Conservation (phyloP, 2,797 vertebrate species). For the Pampus argenteus region DNA sequence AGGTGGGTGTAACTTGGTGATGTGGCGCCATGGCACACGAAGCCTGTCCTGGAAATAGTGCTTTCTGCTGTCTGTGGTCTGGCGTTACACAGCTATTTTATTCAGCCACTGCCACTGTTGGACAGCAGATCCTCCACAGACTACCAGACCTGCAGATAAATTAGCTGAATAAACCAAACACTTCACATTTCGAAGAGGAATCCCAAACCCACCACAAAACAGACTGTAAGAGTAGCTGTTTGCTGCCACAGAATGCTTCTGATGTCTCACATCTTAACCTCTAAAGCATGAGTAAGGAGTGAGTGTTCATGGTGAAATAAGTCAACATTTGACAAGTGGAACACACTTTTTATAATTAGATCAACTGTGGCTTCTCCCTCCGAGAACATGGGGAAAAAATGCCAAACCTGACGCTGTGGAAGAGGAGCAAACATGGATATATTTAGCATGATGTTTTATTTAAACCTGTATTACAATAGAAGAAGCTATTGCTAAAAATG, state of each 20-base stretch:
- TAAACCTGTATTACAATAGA: conserved; percentile 5
- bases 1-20: conserved; percentile 67
- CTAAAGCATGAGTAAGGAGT: conserved; percentile 11
- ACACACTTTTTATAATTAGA: conserved; percentile 42
- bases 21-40: conserved; percentile 64
- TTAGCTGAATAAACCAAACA: conserved; percentile 2
- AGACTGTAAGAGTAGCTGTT: conserved; percentile 2
- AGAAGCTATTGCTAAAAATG: background rate
- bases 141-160: conserved; percentile 27
- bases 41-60: conserved; percentile 56
- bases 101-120: conserved; percentile 28
- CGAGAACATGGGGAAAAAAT: conserved; percentile 15
- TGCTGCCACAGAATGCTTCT: background rate
- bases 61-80: conserved; percentile 34
- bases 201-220: conserved; percentile 10
- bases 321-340: conserved; percentile 55
- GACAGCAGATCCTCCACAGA: conserved; percentile 30
- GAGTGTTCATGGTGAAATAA: conserved; percentile 29
- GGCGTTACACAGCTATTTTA: conserved; percentile 52
- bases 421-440: conserved; percentile 36
- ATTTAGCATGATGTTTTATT: conserved; percentile 17
- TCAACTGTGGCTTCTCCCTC: conserved; percentile 23
- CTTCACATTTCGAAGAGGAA: conserved; percentile 35
- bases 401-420: conserved; percentile 16
- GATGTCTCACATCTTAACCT: conserved; percentile 48